Evolutionary conservation across 2,113 vertebrate species (phyloP), one percentile per base, ranked within the genome.

Genomic region (Rhegmatorhina hoffmannsi): DNA sequence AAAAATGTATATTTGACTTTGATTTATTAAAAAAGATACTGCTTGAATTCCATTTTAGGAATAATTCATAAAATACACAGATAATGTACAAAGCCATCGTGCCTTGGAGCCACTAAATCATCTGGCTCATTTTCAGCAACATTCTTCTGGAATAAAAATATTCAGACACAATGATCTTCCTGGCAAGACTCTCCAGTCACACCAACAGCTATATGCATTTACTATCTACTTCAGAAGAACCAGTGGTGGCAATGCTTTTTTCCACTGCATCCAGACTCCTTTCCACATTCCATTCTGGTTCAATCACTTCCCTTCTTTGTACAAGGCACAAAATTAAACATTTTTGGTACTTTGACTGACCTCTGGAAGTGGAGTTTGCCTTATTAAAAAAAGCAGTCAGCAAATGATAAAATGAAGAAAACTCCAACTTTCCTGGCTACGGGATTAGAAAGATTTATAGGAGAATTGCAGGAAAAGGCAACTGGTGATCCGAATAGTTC

Each of bases 211-310:
- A 52, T 43, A 47, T 84, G 83, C 92, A 94, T 94, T 90, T 92
- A 53, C 93, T 93, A 87, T 95, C 95, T 93, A 13, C 77, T 95
- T 64, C 77, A 75, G 86, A 75, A 85, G 46, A 85, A 62, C 46
- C 72, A 84, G 53, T 28, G 58, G 88, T 93, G 68, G 95, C 87
- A 90, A 81, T 12, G 84, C 94, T 85, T 89, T 90, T 88, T 91
- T 94, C 87, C 82, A 92, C 43, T 84, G 84, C 84, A 87, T 95
- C 87, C 87, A 33, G 94, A 92, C 97, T 95, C 69, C 94, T 95
- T 96, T 36, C 76, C 59, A 97, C 96, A 97, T 97, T 97, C 97
- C 96, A 94, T 97, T 97, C 92, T 90, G 68, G 26, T 97, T 96
- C 67, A 40, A 80, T 97, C 96, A 97, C 73, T 97, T 97, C 96